Conservation (phyloP, 2,888 invertebrate species). For the Allacma fusca region DNA sequence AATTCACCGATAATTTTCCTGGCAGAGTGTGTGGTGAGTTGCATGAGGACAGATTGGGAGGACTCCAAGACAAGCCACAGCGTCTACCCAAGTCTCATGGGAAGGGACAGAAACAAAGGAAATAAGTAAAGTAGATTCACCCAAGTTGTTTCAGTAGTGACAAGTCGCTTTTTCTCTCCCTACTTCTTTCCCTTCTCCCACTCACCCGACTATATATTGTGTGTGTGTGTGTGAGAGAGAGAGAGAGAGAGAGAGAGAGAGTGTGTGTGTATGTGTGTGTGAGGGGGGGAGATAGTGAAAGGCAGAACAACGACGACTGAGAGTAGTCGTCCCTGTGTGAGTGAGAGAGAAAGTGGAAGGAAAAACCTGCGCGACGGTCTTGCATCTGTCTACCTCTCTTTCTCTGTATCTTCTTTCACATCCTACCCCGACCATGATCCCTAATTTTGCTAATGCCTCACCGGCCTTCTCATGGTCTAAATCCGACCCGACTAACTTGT, state of each 20-base stretch:
- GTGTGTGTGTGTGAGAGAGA: neutral
- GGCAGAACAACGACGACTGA: slow-evolving; percentile 17
- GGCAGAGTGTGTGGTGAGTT: slow-evolving; percentile 28
- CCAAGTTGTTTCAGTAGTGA: slow-evolving; percentile 32
- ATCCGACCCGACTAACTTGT: slow-evolving; percentile 46
- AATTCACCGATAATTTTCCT: slow-evolving; percentile 38
- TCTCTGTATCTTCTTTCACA: slow-evolving; percentile 9
- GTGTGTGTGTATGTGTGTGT: neutral
- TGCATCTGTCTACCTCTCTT: neutral
- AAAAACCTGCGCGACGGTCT: slow-evolving; percentile 38
- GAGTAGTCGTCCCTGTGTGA: slow-evolving; percentile 13
- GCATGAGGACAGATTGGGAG: slow-evolving; percentile 27
- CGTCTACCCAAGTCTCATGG: slow-evolving; percentile 30
- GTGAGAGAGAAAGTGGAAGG: slow-evolving; percentile 8
- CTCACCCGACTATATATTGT: neutral
- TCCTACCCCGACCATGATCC: slow-evolving; percentile 37
- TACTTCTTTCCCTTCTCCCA: slow-evolving; percentile 10
- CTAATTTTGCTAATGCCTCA: slow-evolving; percentile 43
- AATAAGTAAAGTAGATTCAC: slow-evolving; percentile 43
- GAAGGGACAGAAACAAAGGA: slow-evolving; percentile 38
- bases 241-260: neutral
- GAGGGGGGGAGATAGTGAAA: slow-evolving; percentile 3
- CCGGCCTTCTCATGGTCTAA: slow-evolving; percentile 39
- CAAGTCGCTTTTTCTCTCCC: slow-evolving; percentile 37
- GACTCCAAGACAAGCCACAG: slow-evolving; percentile 20